phyloP scores from a whole-genome alignment of 2,797 vertebrate species.

The Hydrolagus colliei region DNA sequence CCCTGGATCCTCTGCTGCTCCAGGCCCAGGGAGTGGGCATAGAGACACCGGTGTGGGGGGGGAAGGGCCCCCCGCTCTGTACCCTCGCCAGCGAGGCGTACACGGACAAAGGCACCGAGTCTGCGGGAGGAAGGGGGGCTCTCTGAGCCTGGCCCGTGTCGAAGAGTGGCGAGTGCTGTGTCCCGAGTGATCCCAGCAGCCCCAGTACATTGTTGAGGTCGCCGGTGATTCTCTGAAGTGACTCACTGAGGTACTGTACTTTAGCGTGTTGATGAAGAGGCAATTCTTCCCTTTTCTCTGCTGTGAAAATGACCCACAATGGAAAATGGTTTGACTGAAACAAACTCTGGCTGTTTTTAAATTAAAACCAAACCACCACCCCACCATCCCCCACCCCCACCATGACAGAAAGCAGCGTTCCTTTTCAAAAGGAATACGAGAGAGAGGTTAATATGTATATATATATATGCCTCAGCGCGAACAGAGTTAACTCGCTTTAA shows the following conservation, averaged over 20 bases:
- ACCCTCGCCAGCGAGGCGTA: conserved; percentile 33
- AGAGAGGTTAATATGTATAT: too few species aligned
- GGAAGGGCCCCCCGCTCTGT: background rate
- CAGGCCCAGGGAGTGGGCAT: conserved; percentile 47
- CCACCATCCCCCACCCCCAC: too few species aligned
- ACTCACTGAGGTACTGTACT: conserved; percentile 66
- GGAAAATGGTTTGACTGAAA: background rate
- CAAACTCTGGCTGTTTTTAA: background rate
- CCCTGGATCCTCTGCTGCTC: conserved; percentile 35
- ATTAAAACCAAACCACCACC: background rate
- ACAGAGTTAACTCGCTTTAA: too few species aligned
- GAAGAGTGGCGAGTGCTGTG: conserved; percentile 40
- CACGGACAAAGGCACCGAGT: background rate
- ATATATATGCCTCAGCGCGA: too few species aligned
- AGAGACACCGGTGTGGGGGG: conserved; percentile 22
- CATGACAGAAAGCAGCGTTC: background rate
- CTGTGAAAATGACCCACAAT: conserved; percentile 35
- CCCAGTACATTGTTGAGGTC: conserved; percentile 71
- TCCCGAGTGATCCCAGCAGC: conserved; percentile 56
- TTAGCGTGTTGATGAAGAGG: conserved; percentile 53
- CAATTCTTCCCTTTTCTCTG: conserved; percentile 19
- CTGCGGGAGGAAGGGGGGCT: background rate
- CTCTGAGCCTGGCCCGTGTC: conserved; percentile 24
- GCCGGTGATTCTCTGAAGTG: conserved; percentile 70
- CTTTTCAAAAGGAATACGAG: background rate